Evolutionary conservation across 2,113 vertebrate genomes (phyloP), one percentile per base, ranked within the genome.

Genomic region (Pedionomus torquatus): DNA sequence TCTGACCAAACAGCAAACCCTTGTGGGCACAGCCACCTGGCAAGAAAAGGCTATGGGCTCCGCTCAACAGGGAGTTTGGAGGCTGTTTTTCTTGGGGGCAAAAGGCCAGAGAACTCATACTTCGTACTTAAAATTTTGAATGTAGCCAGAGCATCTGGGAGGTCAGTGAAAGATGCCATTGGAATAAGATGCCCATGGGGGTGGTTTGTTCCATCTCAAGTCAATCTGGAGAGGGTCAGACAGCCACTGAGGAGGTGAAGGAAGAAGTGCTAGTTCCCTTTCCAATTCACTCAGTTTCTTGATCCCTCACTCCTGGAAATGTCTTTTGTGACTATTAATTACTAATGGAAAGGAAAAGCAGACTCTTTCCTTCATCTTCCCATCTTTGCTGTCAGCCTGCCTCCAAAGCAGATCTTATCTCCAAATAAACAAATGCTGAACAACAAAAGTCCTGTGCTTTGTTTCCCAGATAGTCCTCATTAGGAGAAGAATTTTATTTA

Each of bases 401-500:
- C 66, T 65, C 37, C 66, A 93, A 77, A 90, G 81, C 51, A 81
- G 64, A 83, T 81, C 33, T 52, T 91, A 87, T n/a, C 83, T 95
- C 90, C 55, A 87, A 92, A 91, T 88, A 96, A 94, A 90, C 70
- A 91, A 95, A 74, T 16, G 7, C 35, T 46, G 68, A 89, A 69
- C 51, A 89, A 87, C 71, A 77, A 17, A 94, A 95, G 19, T 43
- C 35, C 54, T 39, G 26, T 70, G 54, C 55, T 92, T 89, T 85
- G 49, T 86, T 93, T 96, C 58, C 63, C 85, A 93, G 54, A 33
- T 84, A 94, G 65, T 96, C 28, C 82, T 91, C 60, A 96, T 94
- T 76, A 94, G 63, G 52, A 96, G 93, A 96, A 95, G 64, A 57
- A 78, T 90, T 93, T 88, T 65, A 90, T 81, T 95, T 94, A 31